A percentile compares a stretch with the other conserved stretches of the same genome.
These are phyloP conservation scores for Diceros bicornis DNA, from an alignment of 2,797 vertebrate species.

Conservation along the genomic window DNA sequence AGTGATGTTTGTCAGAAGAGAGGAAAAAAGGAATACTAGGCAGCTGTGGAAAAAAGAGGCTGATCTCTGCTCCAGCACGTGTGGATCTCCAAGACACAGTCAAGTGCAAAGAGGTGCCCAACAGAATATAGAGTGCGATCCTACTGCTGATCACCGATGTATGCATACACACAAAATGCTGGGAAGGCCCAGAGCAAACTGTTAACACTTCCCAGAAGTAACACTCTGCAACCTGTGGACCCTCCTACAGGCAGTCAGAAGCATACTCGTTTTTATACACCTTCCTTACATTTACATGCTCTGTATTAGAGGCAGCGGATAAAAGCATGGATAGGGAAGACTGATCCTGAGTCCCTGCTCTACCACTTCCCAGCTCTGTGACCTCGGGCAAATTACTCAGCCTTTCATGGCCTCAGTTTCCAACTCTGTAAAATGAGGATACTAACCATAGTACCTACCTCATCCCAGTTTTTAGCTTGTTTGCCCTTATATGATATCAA, in stretches of 20 bases:
- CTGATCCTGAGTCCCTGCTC: background rate
- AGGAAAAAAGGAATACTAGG: background rate
- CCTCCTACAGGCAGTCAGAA: background rate
- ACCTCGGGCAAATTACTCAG: background rate
- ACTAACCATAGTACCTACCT: background rate
- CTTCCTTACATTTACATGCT: background rate
- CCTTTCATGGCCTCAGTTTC: background rate
- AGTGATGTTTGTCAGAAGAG: background rate
- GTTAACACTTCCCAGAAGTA: background rate
- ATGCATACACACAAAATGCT: background rate
- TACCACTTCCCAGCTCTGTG: background rate
- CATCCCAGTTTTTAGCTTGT: background rate
- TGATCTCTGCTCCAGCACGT: background rate
- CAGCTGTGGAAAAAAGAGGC: background rate
- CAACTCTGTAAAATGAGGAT: background rate
- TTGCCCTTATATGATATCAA: background rate
- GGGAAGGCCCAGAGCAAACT: background rate
- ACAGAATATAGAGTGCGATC: background rate
- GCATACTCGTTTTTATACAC: background rate
- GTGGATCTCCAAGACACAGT: background rate
- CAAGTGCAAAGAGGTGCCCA: background rate
- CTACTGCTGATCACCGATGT: background rate
- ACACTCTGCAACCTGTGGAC: background rate
- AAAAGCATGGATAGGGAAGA: background rate
- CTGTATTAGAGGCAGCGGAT: background rate